Evolutionary conservation across 2,113 vertebrate genomes (phyloP).

Genomic region (Sylvietta virens): DNA sequence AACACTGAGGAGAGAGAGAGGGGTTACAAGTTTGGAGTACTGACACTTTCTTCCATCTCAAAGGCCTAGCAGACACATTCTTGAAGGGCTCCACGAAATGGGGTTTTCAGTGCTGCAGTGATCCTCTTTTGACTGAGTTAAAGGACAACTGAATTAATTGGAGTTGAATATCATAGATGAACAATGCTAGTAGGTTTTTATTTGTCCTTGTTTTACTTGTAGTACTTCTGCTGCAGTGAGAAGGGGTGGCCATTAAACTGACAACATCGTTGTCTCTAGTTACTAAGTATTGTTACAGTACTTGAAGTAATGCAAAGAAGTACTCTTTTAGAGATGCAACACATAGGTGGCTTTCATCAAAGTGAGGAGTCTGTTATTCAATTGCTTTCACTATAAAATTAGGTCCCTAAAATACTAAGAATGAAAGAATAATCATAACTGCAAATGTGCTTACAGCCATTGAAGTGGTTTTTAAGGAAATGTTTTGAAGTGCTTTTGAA

Average conservation of each 20-base stretch:
- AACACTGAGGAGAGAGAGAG: not conserved
- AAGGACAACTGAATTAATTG: not conserved
- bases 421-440: not conserved
- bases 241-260: not conserved
- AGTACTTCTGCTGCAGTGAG: not conserved
- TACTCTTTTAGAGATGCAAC: not conserved
- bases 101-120: not conserved
- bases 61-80: not conserved
- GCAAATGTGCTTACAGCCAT: not conserved
- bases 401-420: not conserved
- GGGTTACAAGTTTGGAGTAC: not conserved
- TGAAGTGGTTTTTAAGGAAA: not conserved
- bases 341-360: not conserved
- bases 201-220: not conserved
- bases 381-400: not conserved
- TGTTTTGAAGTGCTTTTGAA: not conserved
- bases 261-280: not conserved
- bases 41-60: accelerated
- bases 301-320: not conserved
- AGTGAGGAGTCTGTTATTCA: not conserved
- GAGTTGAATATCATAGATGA: not conserved
- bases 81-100: not conserved
- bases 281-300: not conserved
- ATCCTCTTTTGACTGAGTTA: not conserved
- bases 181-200: not conserved